Percentiles rank a stretch among this genome's conserved stretches.
Evolutionary conservation across 1,140 invertebrate species (phyloP).

Genomic region (Manduca sexta): DNA sequence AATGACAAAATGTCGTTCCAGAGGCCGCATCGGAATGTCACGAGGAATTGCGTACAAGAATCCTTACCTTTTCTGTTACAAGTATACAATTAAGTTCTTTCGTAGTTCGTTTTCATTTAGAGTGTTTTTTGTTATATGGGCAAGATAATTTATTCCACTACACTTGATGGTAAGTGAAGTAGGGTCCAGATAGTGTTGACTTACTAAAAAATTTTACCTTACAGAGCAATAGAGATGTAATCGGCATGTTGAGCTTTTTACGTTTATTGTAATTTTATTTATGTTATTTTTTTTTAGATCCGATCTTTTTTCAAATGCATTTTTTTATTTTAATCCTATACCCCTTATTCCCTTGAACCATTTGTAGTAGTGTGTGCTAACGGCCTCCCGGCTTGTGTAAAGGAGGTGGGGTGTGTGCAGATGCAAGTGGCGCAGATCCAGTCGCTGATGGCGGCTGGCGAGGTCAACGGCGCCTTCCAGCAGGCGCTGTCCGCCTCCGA

Average conservation of each 20-base stretch:
- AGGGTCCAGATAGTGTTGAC: too few relatives aligned
- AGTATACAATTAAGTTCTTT: slow-evolving; percentile 25
- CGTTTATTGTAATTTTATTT: too few relatives aligned
- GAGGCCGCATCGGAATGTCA: slow-evolving; percentile 35
- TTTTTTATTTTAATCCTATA: neutral
- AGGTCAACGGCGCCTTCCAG: slow-evolving; percentile 91
- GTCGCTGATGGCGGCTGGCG: slow-evolving; percentile 81
- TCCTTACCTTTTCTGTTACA: slow-evolving; percentile 45
- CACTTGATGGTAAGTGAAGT: too few relatives aligned
- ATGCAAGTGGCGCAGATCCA: slow-evolving; percentile 81
- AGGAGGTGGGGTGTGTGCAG: slow-evolving; percentile 32
- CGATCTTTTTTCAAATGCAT: neutral
- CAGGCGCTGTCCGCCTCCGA: slow-evolving; percentile 91
- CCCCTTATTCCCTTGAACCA: too few relatives aligned
- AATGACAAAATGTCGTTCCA: slow-evolving; percentile 21
- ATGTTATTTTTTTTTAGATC: too few relatives aligned
- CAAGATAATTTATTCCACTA: too few relatives aligned
- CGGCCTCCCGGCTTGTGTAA: neutral
- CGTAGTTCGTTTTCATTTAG: slow-evolving; percentile 3
- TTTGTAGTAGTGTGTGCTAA: too few relatives aligned
- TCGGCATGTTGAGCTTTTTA: too few relatives aligned
- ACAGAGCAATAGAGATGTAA: too few relatives aligned
- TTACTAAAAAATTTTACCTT: too few relatives aligned
- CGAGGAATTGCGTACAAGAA: slow-evolving; percentile 53
- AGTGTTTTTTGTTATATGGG: too few relatives aligned